Percentiles rank a stretch among this genome's conserved stretches.
phyloP scores from a whole-genome alignment of 2,888 invertebrate genomes.

The Chalcis sispes region DNA sequence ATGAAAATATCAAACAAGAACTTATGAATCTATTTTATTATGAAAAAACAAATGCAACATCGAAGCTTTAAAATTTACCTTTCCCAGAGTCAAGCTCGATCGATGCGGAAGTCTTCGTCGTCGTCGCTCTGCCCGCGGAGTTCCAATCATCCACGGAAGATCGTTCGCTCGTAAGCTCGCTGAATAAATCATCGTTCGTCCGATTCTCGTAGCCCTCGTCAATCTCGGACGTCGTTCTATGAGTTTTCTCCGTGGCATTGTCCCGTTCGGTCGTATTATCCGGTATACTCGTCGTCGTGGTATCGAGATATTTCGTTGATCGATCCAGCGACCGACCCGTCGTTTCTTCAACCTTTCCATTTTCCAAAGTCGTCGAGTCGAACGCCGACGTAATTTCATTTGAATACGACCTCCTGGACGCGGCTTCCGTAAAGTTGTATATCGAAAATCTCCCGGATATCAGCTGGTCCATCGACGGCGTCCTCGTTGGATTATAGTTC shows the following conservation, averaged over 20 bases:
- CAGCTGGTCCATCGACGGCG: conserved; percentile 15
- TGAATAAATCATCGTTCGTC: conserved; percentile 34
- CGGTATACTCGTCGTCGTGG: neutral
- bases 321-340: conserved; percentile 50
- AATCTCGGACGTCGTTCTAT: neutral
- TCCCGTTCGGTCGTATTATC: neutral
- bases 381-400: conserved; percentile 45
- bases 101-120: neutral
- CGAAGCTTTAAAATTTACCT: conserved; percentile 6
- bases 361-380: conserved; percentile 19
- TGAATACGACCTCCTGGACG: conserved; percentile 41
- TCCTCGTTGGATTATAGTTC: conserved; percentile 18
- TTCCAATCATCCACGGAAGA: conserved; percentile 21
- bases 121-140: neutral
- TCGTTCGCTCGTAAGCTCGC: neutral
- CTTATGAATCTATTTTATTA: too few relatives aligned
- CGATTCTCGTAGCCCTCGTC: conserved; percentile 12
- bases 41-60: neutral
- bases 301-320: conserved; percentile 36
- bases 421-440: too few relatives aligned
- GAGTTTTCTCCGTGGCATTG: neutral
- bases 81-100: neutral
- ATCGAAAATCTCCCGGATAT: conserved; percentile 17
- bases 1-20: too few relatives aligned
- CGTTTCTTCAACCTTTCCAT: conserved; percentile 22